Base-by-base conservation (phyloP, 1,140 invertebrate genomes). In the Onthophagus taurus region DNA sequence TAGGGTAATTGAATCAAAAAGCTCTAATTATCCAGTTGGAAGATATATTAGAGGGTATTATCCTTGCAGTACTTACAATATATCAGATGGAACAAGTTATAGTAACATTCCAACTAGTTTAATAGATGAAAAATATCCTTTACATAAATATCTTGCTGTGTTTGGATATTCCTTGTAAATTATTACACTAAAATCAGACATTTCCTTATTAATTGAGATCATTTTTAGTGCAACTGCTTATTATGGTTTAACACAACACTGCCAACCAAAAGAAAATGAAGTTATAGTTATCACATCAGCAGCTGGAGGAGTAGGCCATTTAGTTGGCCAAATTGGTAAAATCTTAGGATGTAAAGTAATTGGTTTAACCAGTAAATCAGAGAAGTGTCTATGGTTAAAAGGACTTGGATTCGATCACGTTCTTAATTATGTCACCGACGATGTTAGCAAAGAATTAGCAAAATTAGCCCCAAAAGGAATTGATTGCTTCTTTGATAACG, bases 401-500 rank as follows among this genome's bases (percentile, higher is more conserved):
- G 18, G 11, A n/a, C 9, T 47, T 13, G 73, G 74, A 7, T 81
- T 84, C 55, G 78, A 85, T 58, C 52, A 62, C 46, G 77, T 71
- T 1, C 78, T 75, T 42, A 84, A 85, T 62, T 85, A 85, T 57
- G 84, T 83, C 61, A 77, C 58, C 0, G 63, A 58, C 6, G 55
- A 77, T 45, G 38, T 81, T 21, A 54, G 54, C 2, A 36, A 61
- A 21, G 68, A 65, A 18, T 62, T 84, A 12, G 73, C 65, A 49
- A 65, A 76, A 59, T 67, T 13, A 3, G 79, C 77, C 14, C 79
- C 80, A 1, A 64, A 80, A 11, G 78, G 77, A 19, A 61, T 84
- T 4, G 78, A 84, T 51, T 78, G 77, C 49, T 83, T 82, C 53
- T 83, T 83, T 63, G 81, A 83, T 53, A 83, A 83, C 63, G 81